A percentile compares a stretch with the other conserved stretches of the same genome.
Conservation (phyloP, 2,113 vertebrate species). For the Alexandromys fortis region DNA sequence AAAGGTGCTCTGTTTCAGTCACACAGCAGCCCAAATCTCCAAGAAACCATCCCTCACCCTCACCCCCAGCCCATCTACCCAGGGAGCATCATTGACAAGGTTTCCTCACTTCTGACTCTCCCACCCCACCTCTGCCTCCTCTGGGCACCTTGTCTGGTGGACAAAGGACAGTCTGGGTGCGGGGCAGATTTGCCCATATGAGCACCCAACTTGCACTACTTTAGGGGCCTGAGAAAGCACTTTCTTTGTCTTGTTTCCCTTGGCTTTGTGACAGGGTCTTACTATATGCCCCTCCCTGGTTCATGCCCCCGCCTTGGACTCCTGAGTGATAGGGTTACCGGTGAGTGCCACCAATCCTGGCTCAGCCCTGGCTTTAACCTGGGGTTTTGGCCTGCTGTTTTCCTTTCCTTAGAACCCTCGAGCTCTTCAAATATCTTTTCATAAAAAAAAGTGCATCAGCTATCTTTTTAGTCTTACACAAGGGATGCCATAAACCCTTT, state of each 20-base stretch:
- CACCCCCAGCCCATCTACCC: not conserved
- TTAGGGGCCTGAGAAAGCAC: constrained; percentile 73
- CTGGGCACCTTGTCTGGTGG: not conserved
- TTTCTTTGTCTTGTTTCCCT: not conserved
- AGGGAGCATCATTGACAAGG: rapidly evolving
- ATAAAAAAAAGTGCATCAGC: constrained; percentile 65
- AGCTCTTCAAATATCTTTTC: constrained; percentile 82
- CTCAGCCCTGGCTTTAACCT: not conserved
- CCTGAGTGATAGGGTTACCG: not conserved
- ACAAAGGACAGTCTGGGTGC: not conserved
- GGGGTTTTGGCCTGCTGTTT: not conserved
- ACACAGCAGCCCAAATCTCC: not conserved
- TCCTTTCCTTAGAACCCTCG: constrained; percentile 58
- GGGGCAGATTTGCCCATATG: constrained; percentile 42
- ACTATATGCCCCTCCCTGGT: not conserved
- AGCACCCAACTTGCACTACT: constrained; percentile 75
- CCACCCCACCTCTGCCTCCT: not conserved
- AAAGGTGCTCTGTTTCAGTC: rapidly evolving
- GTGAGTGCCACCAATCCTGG: not conserved
- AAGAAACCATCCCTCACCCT: not conserved
- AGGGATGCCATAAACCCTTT: constrained; percentile 72
- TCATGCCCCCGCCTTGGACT: not conserved
- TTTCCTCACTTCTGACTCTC: too few relatives aligned
- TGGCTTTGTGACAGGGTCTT: not conserved
- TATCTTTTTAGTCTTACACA: constrained; percentile 68